Base-by-base conservation (phyloP, 1,140 invertebrate species). In the Reticulitermes speratus region DNA sequence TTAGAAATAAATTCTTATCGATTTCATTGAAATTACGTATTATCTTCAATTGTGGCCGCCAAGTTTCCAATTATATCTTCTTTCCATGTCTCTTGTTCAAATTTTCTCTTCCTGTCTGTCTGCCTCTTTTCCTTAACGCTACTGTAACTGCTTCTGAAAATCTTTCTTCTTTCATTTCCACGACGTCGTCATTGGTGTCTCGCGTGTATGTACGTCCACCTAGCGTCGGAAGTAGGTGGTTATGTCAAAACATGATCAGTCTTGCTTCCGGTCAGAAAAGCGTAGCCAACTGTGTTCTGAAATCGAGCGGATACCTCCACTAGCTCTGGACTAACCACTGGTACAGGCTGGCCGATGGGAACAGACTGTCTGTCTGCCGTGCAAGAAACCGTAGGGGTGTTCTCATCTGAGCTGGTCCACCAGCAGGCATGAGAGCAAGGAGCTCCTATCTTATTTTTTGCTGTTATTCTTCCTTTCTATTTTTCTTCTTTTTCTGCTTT, bases 351-450 rank as follows among this genome's bases (percentile, higher is more conserved):
- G 65, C n/a, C 65, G n/a, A 75, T 75, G 14, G 65, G 65, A 75
- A 75, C 65, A 75, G 65, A 75, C 65, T 75, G 65, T 75, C 65
- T 75, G 65, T 75, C 65, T 75, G n/a, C 65, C n/a, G n/a, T 14
- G 25, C 7, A 75, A 75, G 11, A 14, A 75, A 25, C 65, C 65
- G 25, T n/a, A 8, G 65, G 65, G 65, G 65, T 75, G 65, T 75
- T 75, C 65, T 75, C 25, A 75, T 75, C 65, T 75, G 65, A 75
- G 65, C 30, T 75, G 65, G 65, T 75, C 65, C 65, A 75, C 3
- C 25, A 75, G 52, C 52, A 55, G 52, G 7, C 52, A 55, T 55
- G 65, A 75, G 65, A 75, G n/a, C 2, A 25, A 30, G 65, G 65
- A 75, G 65, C 65, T 75, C 65, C 65, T 75, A 75, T 30, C 7